phyloP scores from a whole-genome alignment of 1,140 invertebrate species.

The Cotesia typhae region DNA sequence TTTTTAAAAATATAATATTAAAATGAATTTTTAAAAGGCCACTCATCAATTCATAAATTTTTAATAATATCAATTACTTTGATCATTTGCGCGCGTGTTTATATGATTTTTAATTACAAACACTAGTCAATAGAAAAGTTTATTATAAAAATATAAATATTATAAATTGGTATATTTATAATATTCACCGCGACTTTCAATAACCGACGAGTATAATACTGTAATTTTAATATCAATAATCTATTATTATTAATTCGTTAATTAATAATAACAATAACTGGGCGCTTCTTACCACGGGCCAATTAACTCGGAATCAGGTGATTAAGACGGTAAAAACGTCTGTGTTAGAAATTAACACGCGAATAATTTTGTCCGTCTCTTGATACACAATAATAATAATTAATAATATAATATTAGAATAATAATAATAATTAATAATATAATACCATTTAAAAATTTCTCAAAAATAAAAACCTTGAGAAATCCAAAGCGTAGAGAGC shows the following conservation, averaged over 20 bases:
- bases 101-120: constrained; percentile 27
- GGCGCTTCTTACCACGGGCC: constrained; percentile 49
- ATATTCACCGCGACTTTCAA: constrained; percentile 46
- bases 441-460: constrained; percentile 38
- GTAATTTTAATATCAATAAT: constrained; percentile 57
- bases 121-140: constrained; percentile 56
- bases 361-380: neutral
- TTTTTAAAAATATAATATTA: no score
- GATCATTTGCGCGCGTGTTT: constrained; percentile 1
- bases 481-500: constrained; percentile 17
- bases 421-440: constrained; percentile 12
- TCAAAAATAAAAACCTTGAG: neutral
- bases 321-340: constrained; percentile 12
- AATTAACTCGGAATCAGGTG: constrained; percentile 42
- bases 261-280: no score
- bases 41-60: no score
- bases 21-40: no score
- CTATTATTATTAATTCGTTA: constrained; percentile 34
- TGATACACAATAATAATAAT: neutral
- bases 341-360: neutral
- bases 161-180: constrained; percentile 39
- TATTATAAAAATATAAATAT: constrained; percentile 63
- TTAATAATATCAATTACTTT: neutral
- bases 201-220: constrained; percentile 60
- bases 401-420: neutral